phyloP scores from a whole-genome alignment of 2,113 vertebrate species.

The Scomber colias region DNA sequence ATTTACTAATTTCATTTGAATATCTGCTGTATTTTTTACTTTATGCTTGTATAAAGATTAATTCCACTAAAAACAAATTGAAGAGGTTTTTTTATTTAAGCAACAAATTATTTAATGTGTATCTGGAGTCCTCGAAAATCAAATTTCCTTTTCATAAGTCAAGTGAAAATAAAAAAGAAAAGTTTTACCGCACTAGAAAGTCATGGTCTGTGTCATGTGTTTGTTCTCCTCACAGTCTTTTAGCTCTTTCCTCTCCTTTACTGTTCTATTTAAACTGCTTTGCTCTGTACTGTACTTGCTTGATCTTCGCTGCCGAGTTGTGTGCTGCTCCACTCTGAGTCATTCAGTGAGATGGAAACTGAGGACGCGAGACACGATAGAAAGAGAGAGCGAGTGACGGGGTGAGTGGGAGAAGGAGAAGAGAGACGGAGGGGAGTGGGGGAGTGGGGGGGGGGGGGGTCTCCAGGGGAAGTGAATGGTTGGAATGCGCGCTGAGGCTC shows the following conservation, averaged over 20 bases:
- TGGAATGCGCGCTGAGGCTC: constrained; percentile 78
- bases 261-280: constrained; percentile 53
- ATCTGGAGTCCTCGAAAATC: constrained; percentile 10
- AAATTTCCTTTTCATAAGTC: neutral
- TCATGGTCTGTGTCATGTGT: constrained; percentile 40
- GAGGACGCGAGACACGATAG: constrained; percentile 50
- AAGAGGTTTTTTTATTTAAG: neutral
- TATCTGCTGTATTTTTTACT: neutral
- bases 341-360: constrained; percentile 51
- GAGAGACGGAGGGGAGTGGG: constrained; percentile 54
- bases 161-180: constrained; percentile 27
- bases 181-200: constrained; percentile 19
- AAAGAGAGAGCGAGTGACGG: constrained; percentile 57
- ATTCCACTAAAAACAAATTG: neutral
- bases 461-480: constrained; percentile 82
- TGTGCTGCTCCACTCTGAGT: constrained; percentile 49
- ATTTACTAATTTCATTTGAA: neutral
- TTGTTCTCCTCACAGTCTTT: constrained; percentile 15
- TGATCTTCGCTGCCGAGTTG: constrained; percentile 39
- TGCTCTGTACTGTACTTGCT: constrained; percentile 41
- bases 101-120: neutral
- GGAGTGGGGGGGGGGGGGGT: constrained; percentile 59
- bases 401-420: constrained; percentile 59
- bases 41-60: neutral
- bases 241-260: constrained; percentile 14